phyloP scores from a whole-genome alignment of 1,140 invertebrate species.

The Euura saliciscinereae region DNA sequence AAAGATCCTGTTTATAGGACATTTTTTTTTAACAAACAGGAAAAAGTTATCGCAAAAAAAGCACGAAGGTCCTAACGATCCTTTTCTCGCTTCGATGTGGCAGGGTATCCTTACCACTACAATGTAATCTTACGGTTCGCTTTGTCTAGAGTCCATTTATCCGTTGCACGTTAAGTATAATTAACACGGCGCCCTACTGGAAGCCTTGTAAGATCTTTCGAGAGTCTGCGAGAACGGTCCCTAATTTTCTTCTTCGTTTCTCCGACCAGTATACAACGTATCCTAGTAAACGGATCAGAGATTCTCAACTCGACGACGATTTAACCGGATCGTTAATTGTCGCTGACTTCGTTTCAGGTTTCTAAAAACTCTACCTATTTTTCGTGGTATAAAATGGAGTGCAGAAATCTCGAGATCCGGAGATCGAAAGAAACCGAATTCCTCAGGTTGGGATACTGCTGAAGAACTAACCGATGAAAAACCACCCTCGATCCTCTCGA shows the following conservation, averaged over 20 bases:
- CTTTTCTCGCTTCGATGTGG: too few relatives aligned
- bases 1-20: too few relatives aligned
- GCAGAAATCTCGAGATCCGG: neutral
- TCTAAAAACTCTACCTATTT: conserved; percentile 48
- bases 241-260: neutral
- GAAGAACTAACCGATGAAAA: conserved; percentile 20
- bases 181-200: neutral
- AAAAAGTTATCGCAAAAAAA: neutral
- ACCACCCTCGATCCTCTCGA: conserved; percentile 26
- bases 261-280: too few relatives aligned
- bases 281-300: neutral
- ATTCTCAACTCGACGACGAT: neutral
- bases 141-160: neutral
- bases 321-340: too few relatives aligned
- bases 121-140: neutral
- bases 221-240: neutral
- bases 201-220: neutral
- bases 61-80: neutral
- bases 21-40: too few relatives aligned
- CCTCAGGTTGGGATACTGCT: conserved; percentile 27
- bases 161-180: conserved; percentile 5
- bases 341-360: conserved; percentile 1
- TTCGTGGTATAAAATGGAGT: conserved; percentile 39
- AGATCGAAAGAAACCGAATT: conserved; percentile 29
- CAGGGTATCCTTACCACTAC: too few relatives aligned